Evolutionary conservation across 2,888 invertebrate genomes (phyloP), one percentile per base, ranked within the genome.

Genomic region (Phaedon cochleariae): DNA sequence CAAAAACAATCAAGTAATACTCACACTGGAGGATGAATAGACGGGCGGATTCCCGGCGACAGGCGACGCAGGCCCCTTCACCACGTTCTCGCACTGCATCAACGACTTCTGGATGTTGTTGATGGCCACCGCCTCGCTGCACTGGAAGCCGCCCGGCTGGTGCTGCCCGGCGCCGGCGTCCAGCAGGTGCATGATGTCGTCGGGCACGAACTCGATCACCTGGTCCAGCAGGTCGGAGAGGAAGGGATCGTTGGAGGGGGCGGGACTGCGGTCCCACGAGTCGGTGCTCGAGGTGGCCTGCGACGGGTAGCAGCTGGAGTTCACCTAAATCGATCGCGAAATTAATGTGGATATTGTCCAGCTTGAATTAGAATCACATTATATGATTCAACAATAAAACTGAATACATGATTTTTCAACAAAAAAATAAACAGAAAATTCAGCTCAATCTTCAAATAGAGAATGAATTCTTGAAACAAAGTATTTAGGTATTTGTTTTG

Each of bases 81-180:
- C 86, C 62, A 81, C 85, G 65, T 88, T 88, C 83, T 94, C 94
- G 79, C 89, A 92, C 77, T 90, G 92, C 96, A 97, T 97, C 78
- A 97, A 86, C 76, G 93, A 93, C 81, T 94, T 92, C 79, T 95
- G 93, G 78, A 97, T 97, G 52, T 92, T 94, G 79, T 91, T 93
- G 70, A 97, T 97, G 68, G 93, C 93, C 84, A 91, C 89, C 80
- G 91, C 91, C 79, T 93, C 93, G 77, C 89, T 89, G 76, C 88
- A 58, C 20, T 49, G 59, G 58, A 70, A 74, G 55, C 72, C 74
- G n/a, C 65, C 31, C 1, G 21, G 20, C 57, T 76, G 77, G 58
- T 73, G 76, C 29, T 68, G 73, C 21, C 74, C 74, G 10, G 66
- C 57, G 7, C 62, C 59, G n/a, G n/a, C n/a, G 51, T 85, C 85